These are phyloP conservation scores for Zaprionus vittiger DNA, from an alignment of 1,140 invertebrate species.

Conservation along the genomic window DNA sequence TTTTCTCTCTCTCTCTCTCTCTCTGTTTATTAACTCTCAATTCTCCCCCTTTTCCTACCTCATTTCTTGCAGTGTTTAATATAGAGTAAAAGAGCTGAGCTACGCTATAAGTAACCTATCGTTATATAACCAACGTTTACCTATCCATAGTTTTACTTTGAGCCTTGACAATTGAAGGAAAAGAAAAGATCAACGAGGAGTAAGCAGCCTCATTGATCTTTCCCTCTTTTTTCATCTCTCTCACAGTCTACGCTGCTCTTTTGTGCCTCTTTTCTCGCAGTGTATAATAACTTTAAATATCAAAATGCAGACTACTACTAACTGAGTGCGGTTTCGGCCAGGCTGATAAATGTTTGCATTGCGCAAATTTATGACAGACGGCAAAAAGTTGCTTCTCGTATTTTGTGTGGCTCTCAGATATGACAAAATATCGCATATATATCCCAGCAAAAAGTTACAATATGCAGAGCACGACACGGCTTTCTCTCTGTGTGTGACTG, in stretches of 20 bases:
- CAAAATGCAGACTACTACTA: slow-evolving; percentile 26
- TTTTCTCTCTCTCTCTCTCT: no score
- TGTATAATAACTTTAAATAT: slow-evolving; percentile 42
- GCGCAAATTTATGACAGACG: slow-evolving; percentile 75
- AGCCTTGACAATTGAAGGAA: no score
- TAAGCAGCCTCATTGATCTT: no score
- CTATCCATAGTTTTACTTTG: no score
- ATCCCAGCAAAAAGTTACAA: slow-evolving; percentile 40
- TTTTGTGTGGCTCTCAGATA: slow-evolving; percentile 71
- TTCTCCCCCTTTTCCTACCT: no score
- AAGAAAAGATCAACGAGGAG: no score
- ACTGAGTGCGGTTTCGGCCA: slow-evolving; percentile 47
- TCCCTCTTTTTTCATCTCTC: no score
- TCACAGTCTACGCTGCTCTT: neutral
- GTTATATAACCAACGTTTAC: no score
- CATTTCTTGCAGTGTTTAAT: no score
- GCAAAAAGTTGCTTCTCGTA: slow-evolving; percentile 72
- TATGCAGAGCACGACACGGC: slow-evolving; percentile 23
- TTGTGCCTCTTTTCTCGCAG: neutral
- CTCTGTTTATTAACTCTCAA: no score
- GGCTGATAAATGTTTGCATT: slow-evolving; percentile 79
- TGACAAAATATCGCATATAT: slow-evolving; percentile 73
- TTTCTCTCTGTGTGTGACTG: neutral
- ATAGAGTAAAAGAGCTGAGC: no score
- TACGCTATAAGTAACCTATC: no score